These are phyloP conservation scores for Psix sp. DNA, from an alignment of 1,140 invertebrate genomes.

Conservation along the genomic window DNA sequence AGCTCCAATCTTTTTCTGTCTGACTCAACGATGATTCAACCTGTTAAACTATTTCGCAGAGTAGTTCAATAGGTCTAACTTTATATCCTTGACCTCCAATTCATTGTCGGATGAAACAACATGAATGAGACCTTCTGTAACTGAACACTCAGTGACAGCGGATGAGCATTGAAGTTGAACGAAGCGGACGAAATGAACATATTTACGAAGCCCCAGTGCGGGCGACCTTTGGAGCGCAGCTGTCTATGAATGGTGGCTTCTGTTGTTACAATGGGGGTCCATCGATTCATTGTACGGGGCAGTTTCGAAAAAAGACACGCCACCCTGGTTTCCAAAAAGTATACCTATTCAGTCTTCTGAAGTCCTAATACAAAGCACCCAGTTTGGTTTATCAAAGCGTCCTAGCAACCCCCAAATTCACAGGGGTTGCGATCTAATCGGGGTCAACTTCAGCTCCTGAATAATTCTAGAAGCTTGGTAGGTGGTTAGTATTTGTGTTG, in stretches of 20 bases:
- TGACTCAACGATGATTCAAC: too few relatives aligned
- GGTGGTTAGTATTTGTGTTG: constrained; percentile 67
- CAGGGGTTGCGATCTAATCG: constrained; percentile 17
- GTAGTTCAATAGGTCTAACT: too few relatives aligned
- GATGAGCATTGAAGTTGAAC: constrained; percentile 1
- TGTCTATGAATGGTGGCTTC: constrained; percentile 35
- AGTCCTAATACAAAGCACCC: constrained; percentile 46
- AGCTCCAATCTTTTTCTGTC: too few relatives aligned
- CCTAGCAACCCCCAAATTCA: neutral
- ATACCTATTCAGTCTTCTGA: constrained; percentile 9
- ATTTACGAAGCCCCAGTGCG: constrained; percentile 28
- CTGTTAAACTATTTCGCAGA: too few relatives aligned
- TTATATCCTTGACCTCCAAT: too few relatives aligned
- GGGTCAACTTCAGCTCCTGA: constrained; percentile 54
- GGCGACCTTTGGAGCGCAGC: constrained; percentile 29
- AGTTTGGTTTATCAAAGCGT: constrained; percentile 27
- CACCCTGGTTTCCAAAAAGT: constrained; percentile 33
- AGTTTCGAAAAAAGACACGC: constrained; percentile 39
- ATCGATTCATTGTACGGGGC: constrained; percentile 45
- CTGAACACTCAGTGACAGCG: neutral
- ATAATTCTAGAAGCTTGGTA: constrained; percentile 67
- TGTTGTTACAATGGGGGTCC: constrained; percentile 35
- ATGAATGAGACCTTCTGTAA: constrained; percentile 9
- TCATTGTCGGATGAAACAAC: too few relatives aligned
- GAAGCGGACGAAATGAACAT: constrained; percentile 19